Percentiles rank a stretch among this genome's conserved stretches.
These are phyloP conservation scores for Amphiprion ocellaris DNA, from an alignment of 2,113 vertebrate species.

Conservation along the genomic window DNA sequence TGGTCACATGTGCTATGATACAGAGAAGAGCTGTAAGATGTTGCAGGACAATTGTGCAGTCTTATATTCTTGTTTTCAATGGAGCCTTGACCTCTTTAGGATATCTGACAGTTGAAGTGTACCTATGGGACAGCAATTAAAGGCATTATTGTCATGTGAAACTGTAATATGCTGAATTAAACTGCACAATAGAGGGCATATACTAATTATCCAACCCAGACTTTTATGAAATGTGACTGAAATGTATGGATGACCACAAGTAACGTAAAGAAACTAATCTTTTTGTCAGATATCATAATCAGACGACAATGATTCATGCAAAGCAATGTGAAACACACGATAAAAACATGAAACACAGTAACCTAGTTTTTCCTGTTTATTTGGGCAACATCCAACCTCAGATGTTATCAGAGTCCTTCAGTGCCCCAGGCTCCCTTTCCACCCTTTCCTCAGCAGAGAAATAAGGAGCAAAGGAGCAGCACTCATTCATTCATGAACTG, in stretches of 20 bases:
- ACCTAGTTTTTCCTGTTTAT: constrained; percentile 41
- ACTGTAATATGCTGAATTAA: constrained; percentile 1
- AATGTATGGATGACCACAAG: not conserved
- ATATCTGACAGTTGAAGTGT: constrained; percentile 10
- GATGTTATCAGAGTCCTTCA: constrained; percentile 43
- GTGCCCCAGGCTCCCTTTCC: constrained; percentile 36
- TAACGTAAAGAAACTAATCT: not conserved
- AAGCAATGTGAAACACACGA: constrained; percentile 1
- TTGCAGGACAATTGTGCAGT: not conserved
- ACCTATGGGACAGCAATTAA: constrained; percentile 12
- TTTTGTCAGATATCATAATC: not conserved
- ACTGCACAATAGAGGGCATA: not conserved
- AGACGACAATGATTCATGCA: constrained; percentile 15
- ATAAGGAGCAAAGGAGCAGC: constrained; percentile 48
- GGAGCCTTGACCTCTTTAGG: constrained; percentile 11
- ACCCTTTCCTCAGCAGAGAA: constrained; percentile 34
- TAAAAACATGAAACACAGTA: constrained; percentile 26
- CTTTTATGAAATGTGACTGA: not conserved
- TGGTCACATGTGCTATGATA: not conserved
- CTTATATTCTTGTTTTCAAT: not conserved
- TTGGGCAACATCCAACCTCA: constrained; percentile 56
- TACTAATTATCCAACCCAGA: not conserved
- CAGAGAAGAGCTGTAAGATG: not conserved
- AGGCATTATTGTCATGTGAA: constrained; percentile 2
- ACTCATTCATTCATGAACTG: constrained; percentile 63